Percentiles rank a stretch among this genome's conserved stretches.
phyloP scores from a whole-genome alignment of 2,113 vertebrate genomes.

The Ammospiza caudacuta region DNA sequence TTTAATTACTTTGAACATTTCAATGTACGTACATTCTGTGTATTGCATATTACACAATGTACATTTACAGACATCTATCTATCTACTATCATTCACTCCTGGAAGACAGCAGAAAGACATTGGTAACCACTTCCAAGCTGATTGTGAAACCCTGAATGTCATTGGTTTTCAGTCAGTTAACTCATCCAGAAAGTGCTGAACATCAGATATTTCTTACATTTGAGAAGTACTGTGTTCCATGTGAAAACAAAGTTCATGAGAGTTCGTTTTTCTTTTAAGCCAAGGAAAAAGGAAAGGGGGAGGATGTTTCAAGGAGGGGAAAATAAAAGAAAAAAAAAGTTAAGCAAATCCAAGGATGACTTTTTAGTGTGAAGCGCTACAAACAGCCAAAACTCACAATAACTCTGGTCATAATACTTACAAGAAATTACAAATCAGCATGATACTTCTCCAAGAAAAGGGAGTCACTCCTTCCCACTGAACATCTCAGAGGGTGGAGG shows the following conservation, averaged over 20 bases:
- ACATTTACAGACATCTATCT: neutral
- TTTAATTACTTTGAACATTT: neutral
- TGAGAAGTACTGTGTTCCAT: neutral
- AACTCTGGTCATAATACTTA: neutral
- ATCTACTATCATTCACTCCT: neutral
- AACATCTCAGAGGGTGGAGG: neutral
- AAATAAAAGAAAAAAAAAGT: neutral
- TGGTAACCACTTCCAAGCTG: neutral
- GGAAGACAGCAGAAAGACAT: neutral
- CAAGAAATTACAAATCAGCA: neutral
- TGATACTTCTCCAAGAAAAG: neutral
- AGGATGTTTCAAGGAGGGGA: accelerated
- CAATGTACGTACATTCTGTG: neutral
- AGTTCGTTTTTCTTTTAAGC: neutral
- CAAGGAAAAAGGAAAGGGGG: neutral
- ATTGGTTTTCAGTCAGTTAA: neutral
- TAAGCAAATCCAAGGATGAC: neutral
- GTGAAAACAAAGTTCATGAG: neutral
- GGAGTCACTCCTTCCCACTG: neutral
- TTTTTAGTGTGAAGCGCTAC: neutral
- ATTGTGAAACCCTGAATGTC: neutral
- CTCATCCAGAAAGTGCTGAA: neutral
- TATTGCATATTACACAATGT: neutral
- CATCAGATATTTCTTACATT: neutral
- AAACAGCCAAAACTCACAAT: neutral